These are phyloP conservation scores for Bombus confusus DNA, from an alignment of 1,140 invertebrate species.

Conservation along the genomic window DNA sequence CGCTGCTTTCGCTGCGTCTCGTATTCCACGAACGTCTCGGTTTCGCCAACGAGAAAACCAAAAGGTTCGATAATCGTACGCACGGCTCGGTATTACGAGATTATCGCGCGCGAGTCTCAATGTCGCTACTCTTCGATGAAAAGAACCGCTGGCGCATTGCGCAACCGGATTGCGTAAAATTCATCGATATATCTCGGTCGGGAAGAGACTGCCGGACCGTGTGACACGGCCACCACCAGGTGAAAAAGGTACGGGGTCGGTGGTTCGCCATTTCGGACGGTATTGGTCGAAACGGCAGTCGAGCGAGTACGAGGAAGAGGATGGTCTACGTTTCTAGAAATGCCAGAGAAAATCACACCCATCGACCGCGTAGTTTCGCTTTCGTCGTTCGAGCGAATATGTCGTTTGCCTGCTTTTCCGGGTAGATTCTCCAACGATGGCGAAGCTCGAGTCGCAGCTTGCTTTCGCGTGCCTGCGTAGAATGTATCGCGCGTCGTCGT, in stretches of 20 bases:
- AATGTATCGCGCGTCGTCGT: neutral
- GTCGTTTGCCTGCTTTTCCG: slow-evolving; percentile 7
- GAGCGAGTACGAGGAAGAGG: neutral
- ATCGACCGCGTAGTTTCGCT: slow-evolving; percentile 7
- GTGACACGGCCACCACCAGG: neutral
- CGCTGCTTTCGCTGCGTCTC: too few relatives aligned
- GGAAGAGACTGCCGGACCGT: neutral
- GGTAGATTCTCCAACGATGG: neutral
- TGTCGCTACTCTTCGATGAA: neutral
- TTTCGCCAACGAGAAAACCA: neutral
- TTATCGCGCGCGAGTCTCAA: neutral
- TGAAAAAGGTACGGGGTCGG: neutral
- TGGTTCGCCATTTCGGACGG: too few relatives aligned
- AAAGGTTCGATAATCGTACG: too few relatives aligned
- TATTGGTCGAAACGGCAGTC: too few relatives aligned
- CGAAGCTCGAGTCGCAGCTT: too few relatives aligned
- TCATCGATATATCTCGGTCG: neutral
- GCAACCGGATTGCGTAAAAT: neutral
- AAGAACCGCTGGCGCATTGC: neutral
- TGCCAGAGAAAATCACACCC: slow-evolving; percentile 5
- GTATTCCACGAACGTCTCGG: too few relatives aligned
- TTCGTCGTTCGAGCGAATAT: neutral
- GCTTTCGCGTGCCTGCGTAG: neutral
- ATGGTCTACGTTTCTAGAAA: neutral
- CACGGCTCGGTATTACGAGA: neutral